Percentiles rank a stretch among this genome's conserved stretches.
phyloP scores from a whole-genome alignment of 1,140 invertebrate species.

The Aphelinus atriplicis region DNA sequence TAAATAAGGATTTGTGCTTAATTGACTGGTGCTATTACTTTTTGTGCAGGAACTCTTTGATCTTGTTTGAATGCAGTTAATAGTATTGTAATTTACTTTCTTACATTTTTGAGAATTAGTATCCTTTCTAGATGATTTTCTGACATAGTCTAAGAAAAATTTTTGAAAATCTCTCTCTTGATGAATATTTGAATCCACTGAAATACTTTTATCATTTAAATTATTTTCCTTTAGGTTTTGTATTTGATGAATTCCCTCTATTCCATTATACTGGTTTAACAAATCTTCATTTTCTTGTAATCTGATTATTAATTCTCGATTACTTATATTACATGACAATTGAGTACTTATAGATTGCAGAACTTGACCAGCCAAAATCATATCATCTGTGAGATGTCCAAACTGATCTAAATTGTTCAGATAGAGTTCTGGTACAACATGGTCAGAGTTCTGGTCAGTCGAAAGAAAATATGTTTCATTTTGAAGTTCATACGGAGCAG shows the following conservation, averaged over 20 bases:
- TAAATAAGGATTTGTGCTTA: neutral
- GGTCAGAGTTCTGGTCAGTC: conserved; percentile 54
- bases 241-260: too few species aligned
- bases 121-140: too few species aligned
- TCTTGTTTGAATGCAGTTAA: neutral
- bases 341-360: conserved; percentile 50
- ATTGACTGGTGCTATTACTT: neutral
- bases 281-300: conserved; percentile 13
- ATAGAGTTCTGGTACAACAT: conserved; percentile 57
- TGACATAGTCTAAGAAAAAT: too few species aligned
- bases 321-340: conserved; percentile 29
- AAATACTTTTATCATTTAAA: too few species aligned
- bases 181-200: too few species aligned
- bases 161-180: too few species aligned
- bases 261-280: too few species aligned
- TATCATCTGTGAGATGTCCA: conserved; percentile 52
- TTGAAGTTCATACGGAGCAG: conserved; percentile 54
- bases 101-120: too few species aligned
- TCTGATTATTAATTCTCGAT: conserved; percentile 18
- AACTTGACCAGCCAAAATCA: conserved; percentile 57
- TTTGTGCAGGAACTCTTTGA: neutral
- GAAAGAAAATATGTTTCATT: conserved; percentile 53
- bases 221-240: too few species aligned
- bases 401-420: conserved; percentile 58
- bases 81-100: too few species aligned